Evolutionary conservation across 2,113 vertebrate species (phyloP).

Genomic region (Rhipidura dahli): DNA sequence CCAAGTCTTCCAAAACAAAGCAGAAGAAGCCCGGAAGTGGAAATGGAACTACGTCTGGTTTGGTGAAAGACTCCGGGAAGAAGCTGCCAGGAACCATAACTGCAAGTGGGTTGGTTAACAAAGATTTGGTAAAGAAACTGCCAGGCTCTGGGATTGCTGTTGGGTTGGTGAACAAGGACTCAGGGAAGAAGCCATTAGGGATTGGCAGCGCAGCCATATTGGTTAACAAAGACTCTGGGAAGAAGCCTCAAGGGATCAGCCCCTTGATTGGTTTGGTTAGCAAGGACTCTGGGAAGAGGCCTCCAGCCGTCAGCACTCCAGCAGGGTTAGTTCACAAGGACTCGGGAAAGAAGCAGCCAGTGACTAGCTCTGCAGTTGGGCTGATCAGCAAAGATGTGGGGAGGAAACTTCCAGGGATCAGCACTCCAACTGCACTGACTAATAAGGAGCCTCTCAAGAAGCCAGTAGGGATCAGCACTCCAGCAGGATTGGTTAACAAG

Average conservation of each 20-base stretch:
- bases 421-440: conserved; percentile 57
- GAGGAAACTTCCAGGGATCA: conserved; percentile 63
- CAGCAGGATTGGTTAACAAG: conserved; percentile 66
- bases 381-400: conserved; percentile 70
- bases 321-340: conserved; percentile 69
- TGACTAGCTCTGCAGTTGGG: conserved; percentile 62
- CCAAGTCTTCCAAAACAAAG: conserved; percentile 94
- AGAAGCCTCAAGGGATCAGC: conserved; percentile 63
- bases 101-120: conserved; percentile 58
- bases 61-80: conserved; percentile 74
- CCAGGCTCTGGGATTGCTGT: conserved; percentile 59
- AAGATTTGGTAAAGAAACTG: conserved; percentile 75
- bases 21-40: conserved; percentile 73
- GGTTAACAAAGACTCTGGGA: conserved; percentile 74
- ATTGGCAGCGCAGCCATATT: conserved; percentile 63
- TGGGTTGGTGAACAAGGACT: conserved; percentile 74
- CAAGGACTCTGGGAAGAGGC: conserved; percentile 74
- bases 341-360: conserved; percentile 68
- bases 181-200: conserved; percentile 76
- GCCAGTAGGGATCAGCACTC: conserved; percentile 47
- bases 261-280: conserved; percentile 71
- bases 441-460: conserved; percentile 74
- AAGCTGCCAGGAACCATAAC: conserved; percentile 56
- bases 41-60: conserved; percentile 35
- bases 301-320: conserved; percentile 55